Conservation (phyloP, 2,113 vertebrate species). For the Erpornis zantholeuca region DNA sequence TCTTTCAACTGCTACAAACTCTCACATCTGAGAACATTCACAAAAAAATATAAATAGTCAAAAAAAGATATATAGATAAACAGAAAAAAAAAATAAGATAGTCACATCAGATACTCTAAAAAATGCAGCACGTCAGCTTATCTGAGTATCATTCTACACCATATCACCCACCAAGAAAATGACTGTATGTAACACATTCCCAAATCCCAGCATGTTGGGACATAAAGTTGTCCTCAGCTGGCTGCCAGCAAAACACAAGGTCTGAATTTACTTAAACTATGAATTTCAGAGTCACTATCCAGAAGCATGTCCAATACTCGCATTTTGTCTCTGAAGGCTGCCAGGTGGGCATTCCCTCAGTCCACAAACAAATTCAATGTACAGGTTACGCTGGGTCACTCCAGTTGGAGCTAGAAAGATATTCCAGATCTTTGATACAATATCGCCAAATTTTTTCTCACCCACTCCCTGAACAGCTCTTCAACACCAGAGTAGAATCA, state of each 20-base stretch:
- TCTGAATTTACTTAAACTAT: not conserved
- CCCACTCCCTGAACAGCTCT: not conserved
- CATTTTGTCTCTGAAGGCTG: not conserved
- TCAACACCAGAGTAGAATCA: not conserved
- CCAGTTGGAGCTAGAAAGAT: not conserved
- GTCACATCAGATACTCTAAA: not conserved
- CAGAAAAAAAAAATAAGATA: not conserved
- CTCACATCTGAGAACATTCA: not conserved
- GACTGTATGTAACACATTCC: not conserved
- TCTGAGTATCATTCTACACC: not conserved
- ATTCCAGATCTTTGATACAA: not conserved
- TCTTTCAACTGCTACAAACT: not conserved
- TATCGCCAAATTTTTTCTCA: not conserved
- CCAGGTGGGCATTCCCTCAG: not conserved
- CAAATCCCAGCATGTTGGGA: not conserved
- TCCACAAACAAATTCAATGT: not conserved
- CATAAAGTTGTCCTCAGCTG: not conserved
- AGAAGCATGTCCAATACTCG: not conserved
- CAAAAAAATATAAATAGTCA: no score
- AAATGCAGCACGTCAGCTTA: not conserved
- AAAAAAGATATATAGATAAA: no score
- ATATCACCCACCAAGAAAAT: not conserved
- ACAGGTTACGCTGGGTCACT: not conserved
- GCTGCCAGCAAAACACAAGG: not conserved
- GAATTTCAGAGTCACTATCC: not conserved